Evolutionary conservation across 2,888 invertebrate genomes (phyloP).

Genomic region (Meloe dianella): DNA sequence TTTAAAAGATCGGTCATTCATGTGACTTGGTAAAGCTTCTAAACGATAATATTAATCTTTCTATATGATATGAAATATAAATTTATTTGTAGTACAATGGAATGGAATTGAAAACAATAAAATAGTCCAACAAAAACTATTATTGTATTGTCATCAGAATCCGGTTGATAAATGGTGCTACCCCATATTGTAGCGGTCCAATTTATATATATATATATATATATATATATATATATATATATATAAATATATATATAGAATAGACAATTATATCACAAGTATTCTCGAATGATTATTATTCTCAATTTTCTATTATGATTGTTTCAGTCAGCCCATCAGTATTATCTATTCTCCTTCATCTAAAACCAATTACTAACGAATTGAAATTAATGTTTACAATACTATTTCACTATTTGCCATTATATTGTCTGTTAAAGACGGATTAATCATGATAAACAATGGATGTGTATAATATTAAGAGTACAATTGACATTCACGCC

Average conservation of each 20-base stretch:
- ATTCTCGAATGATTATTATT: background rate
- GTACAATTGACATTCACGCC: constrained; percentile 21
- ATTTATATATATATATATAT: too few species aligned
- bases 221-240: too few species aligned
- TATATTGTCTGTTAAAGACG: constrained; percentile 46
- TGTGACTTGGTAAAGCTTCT: too few species aligned
- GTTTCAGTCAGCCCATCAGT: background rate
- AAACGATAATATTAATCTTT: too few species aligned
- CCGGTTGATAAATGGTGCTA: background rate
- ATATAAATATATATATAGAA: too few species aligned
- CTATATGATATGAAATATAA: too few species aligned
- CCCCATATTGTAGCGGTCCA: background rate
- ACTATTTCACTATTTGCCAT: constrained; percentile 42
- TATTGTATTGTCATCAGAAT: background rate
- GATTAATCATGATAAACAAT: constrained; percentile 47
- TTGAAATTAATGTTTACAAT: constrained; percentile 12
- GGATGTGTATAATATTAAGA: constrained; percentile 23
- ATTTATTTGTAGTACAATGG: background rate
- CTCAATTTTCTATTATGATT: background rate
- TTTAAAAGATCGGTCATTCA: too few species aligned
- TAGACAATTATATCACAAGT: background rate
- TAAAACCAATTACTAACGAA: constrained; percentile 38
- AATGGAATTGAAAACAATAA: background rate
- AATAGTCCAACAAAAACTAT: background rate
- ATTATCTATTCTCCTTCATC: background rate